These are phyloP conservation scores for Marisa cornuarietis DNA, from an alignment of 1,140 invertebrate species.

Conservation along the genomic window DNA sequence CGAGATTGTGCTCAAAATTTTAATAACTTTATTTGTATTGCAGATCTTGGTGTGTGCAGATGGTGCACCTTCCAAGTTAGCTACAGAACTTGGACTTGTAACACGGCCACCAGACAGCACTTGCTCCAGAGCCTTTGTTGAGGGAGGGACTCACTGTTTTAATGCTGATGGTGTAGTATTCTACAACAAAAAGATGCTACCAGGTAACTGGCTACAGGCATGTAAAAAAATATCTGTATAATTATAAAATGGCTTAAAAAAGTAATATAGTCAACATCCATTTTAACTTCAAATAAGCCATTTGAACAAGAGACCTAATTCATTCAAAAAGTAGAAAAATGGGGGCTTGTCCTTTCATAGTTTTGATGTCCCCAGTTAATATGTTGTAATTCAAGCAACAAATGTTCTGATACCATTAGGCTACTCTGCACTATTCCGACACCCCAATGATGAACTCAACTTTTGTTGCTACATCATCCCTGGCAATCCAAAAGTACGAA, in stretches of 20 bases:
- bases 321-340: too few species aligned
- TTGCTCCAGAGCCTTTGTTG: slow-evolving; percentile 51
- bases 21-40: neutral
- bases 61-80: slow-evolving; percentile 52
- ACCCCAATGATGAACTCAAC: slow-evolving; percentile 55
- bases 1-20: neutral
- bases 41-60: slow-evolving; percentile 57
- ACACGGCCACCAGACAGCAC: slow-evolving; percentile 47
- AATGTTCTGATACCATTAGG: slow-evolving; percentile 31
- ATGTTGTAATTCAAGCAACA: neutral
- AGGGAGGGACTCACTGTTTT: slow-evolving; percentile 55
- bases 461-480: slow-evolving; percentile 59
- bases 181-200: slow-evolving; percentile 51
- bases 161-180: slow-evolving; percentile 58
- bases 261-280: too few species aligned
- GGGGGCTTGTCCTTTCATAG: too few species aligned
- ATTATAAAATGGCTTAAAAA: too few species aligned
- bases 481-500: slow-evolving; percentile 53
- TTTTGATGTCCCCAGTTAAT: too few species aligned
- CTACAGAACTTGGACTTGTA: slow-evolving; percentile 52
- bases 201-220: slow-evolving; percentile 32
- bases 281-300: too few species aligned
- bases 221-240: too few species aligned
- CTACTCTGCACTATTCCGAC: slow-evolving; percentile 54
- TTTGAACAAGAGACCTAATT: too few species aligned